These are phyloP conservation scores for Aporophyla lueneburgensis DNA, from an alignment of 2,888 invertebrate species.

Conservation along the genomic window DNA sequence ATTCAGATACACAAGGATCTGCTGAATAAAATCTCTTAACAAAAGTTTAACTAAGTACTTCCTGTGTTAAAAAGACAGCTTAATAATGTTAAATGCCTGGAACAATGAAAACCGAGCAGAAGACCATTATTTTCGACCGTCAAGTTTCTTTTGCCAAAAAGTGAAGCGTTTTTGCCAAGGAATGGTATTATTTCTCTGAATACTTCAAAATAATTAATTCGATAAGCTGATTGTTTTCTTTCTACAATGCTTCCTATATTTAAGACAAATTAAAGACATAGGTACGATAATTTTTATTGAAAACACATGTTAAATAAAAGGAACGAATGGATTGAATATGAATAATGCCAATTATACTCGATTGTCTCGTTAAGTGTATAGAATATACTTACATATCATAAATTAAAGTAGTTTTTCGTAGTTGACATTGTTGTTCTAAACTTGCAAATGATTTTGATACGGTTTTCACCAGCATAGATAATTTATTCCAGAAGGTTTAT, in stretches of 20 bases:
- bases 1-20: constrained; percentile 13
- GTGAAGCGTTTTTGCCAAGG: neutral
- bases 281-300: constrained; percentile 12
- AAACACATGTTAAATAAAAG: constrained; percentile 32
- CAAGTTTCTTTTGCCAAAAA: constrained; percentile 32
- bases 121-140: constrained; percentile 16
- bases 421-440: no score
- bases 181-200: neutral
- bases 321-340: constrained; percentile 12
- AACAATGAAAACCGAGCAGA: constrained; percentile 31
- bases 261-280: constrained; percentile 18
- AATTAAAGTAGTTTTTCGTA: neutral
- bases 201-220: neutral
- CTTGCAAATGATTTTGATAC: neutral
- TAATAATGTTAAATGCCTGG: constrained; percentile 23
- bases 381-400: neutral
- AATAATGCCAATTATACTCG: neutral
- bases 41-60: constrained; percentile 8
- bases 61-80: neutral
- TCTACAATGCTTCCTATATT: constrained; percentile 3
- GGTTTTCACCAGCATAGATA: neutral
- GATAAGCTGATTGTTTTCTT: constrained; percentile 19
- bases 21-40: neutral
- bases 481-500: neutral
- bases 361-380: neutral